phyloP scores from a whole-genome alignment of 2,888 invertebrate genomes.

The Drosophila pseudotakahashii region DNA sequence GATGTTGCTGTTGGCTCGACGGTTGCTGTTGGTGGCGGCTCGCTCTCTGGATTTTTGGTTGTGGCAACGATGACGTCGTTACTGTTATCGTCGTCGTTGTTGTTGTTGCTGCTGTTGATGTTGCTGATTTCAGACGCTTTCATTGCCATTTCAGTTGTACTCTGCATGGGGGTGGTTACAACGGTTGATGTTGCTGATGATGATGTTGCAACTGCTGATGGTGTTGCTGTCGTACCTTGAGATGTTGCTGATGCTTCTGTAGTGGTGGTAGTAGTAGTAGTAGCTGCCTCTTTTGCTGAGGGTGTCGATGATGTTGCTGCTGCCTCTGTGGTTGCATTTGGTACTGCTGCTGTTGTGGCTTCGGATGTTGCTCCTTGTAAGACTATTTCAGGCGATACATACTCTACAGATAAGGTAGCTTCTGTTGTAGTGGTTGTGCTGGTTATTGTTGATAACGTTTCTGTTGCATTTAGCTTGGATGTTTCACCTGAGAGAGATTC shows the following conservation, averaged over 20 bases:
- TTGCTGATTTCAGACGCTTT: conserved; percentile 57
- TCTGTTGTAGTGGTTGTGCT: conserved; percentile 19
- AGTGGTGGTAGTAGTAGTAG: conserved; percentile 17
- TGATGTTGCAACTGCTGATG: not conserved
- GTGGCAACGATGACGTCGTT: conserved; percentile 46
- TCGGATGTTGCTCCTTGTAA: conserved; percentile 1
- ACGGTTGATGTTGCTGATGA: conserved; percentile 10
- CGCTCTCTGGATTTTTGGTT: conserved; percentile 39
- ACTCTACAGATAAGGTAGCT: not conserved
- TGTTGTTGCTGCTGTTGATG: conserved; percentile 28
- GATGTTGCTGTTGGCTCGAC: conserved; percentile 41
- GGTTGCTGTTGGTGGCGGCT: conserved; percentile 1
- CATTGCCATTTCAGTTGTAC: conserved; percentile 58
- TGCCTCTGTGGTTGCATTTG: not conserved
- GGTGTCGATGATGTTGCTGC: not conserved
- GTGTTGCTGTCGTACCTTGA: conserved; percentile 8
- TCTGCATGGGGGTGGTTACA: conserved; percentile 28
- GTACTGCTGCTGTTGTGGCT: conserved; percentile 2
- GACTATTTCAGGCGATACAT: not conserved
- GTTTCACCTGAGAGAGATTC: not conserved
- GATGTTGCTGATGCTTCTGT: conserved; percentile 14
- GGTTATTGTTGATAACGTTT: conserved; percentile 3
- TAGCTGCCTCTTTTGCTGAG: not conserved
- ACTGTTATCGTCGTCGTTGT: conserved; percentile 43
- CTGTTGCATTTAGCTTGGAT: not conserved